A percentile compares a stretch with the other conserved stretches of the same genome.
These are phyloP conservation scores for Choristoneura fumiferana DNA, from an alignment of 1,140 invertebrate species.

Conservation along the genomic window DNA sequence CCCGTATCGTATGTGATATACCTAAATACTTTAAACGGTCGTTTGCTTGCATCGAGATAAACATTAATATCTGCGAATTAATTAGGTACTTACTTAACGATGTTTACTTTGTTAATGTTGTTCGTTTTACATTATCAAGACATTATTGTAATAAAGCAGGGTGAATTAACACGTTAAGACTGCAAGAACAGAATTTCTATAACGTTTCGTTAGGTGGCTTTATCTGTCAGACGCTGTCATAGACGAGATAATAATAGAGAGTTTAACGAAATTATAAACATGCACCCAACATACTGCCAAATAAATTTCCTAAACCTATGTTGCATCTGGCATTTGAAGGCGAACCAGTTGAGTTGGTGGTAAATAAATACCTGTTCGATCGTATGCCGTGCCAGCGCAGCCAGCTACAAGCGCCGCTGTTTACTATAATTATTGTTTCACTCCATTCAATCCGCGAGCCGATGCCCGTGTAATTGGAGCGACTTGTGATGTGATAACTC, in stretches of 20 bases:
- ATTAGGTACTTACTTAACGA: slow-evolving; percentile 2
- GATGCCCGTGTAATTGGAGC: slow-evolving; percentile 27
- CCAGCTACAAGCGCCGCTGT: background rate
- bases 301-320: slow-evolving; percentile 11
- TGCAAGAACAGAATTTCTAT: background rate
- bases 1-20: too few species aligned
- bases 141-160: background rate
- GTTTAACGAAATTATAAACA: slow-evolving; percentile 1
- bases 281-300: background rate
- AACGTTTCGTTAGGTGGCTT: background rate
- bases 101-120: background rate
- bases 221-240: background rate
- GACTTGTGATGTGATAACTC: slow-evolving; percentile 27
- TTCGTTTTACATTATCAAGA: background rate
- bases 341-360: slow-evolving; percentile 23
- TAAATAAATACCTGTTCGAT: slow-evolving; percentile 17
- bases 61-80: background rate
- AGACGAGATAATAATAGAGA: background rate
- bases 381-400: background rate
- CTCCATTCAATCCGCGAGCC: slow-evolving; percentile 20
- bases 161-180: background rate
- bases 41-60: too few species aligned
- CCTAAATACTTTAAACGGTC: slow-evolving; percentile 11
- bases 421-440: slow-evolving; percentile 22
- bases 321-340: slow-evolving; percentile 24